These are phyloP conservation scores for Diachrysia chrysitis DNA, from an alignment of 2,888 invertebrate genomes.

Conservation along the genomic window DNA sequence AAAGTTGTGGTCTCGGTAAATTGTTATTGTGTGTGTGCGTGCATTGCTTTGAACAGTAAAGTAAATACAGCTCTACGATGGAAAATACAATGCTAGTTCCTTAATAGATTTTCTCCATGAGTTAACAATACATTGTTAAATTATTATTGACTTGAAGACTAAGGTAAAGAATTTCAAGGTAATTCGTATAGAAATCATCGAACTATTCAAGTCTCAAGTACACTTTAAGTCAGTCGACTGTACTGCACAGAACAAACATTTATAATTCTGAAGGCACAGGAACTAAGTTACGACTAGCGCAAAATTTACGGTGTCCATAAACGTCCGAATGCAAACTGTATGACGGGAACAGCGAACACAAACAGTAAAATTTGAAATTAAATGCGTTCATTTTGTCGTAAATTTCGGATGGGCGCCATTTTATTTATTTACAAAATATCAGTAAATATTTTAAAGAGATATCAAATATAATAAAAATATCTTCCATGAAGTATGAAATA, in stretches of 20 bases:
- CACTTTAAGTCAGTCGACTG: conserved; percentile 35
- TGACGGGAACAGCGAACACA: conserved; percentile 48
- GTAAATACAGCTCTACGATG: too few species aligned
- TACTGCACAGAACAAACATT: conserved; percentile 48
- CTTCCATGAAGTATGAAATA: conserved; percentile 2
- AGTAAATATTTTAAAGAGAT: conserved; percentile 16
- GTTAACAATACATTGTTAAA: too few species aligned
- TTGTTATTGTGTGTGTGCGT: too few species aligned
- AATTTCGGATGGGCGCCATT: conserved; percentile 43
- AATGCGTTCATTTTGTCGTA: conserved; percentile 51
- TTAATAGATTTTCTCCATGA: too few species aligned
- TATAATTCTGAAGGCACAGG: conserved; percentile 54
- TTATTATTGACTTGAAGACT: too few species aligned
- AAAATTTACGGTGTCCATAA: conserved; percentile 62
- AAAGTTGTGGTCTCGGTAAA: too few species aligned
- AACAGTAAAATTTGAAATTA: conserved; percentile 58
- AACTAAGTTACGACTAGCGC: conserved; percentile 58
- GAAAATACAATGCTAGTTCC: too few species aligned
- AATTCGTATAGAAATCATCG: not conserved
- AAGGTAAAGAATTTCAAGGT: not conserved
- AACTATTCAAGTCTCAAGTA: conserved; percentile 21
- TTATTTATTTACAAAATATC: conserved; percentile 37
- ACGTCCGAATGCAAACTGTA: conserved; percentile 57
- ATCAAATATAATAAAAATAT: conserved; percentile 5
- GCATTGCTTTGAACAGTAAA: too few species aligned